Evolutionary conservation across 2,113 vertebrate species (phyloP), one percentile per base, ranked within the genome.

Genomic region (Cephalopholis sonnerati): DNA sequence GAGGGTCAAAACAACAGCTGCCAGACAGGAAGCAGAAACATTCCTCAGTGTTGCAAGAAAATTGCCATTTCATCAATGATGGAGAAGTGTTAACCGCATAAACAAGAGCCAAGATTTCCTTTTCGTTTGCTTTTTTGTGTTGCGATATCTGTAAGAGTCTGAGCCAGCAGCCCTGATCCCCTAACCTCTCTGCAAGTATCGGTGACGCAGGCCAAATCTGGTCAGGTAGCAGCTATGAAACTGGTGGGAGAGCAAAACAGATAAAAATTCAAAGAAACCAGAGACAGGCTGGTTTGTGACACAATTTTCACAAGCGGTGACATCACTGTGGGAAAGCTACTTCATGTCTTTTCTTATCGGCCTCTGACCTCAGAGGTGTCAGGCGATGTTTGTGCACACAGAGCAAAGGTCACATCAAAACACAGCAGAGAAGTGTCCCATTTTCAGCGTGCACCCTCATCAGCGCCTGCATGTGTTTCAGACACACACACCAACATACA

Each of bases 291-390:
- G 81, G 50, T 54, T 62, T 65, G 66, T 64, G 75, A 69, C 59
- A 39, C 44, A 18, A 63, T 79, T 91, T 93, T 91, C 91, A 82
- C 91, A 85, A 51, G 79, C 36, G 0, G 44, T 92, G 92, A 91
- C 91, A 77, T 93, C 93, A 93, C 48, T 65, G 88, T 92, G 93
- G 90, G 89, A 93, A 93, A 93, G 82, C 79, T 29, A 61, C 85
- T 81, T 25, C 36, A 50, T 82, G 85, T 81, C 57, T 65, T 82
- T 51, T 64, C 78, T 92, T 92, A 93, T 94, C 92, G 39, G 67
- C n/a, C 58, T 84, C 82, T 92, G 88, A 92, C 91, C 88, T 90
- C 90, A 87, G 66, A 77, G 57, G 65, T 77, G 70, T 59, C 51
- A 15, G 53, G 24, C 41, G 0, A 10, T 64, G 59, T 76, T 84